phyloP scores from a whole-genome alignment of 2,888 invertebrate genomes.

The Lagria hirta region DNA sequence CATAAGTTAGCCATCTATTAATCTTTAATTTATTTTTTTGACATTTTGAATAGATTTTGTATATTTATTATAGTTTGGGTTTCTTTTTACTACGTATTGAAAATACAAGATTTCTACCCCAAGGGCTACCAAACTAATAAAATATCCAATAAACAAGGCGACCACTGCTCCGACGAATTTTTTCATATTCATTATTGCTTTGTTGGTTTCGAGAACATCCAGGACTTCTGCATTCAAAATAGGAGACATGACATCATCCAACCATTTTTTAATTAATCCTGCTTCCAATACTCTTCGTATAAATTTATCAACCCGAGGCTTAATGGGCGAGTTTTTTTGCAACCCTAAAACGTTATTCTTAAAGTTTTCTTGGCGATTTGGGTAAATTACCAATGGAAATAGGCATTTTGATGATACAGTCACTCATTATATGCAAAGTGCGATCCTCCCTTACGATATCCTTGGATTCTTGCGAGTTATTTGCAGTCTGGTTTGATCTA shows the following conservation, averaged over 20 bases:
- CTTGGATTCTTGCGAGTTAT: constrained; percentile 23
- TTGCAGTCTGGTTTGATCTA: constrained; percentile 28
- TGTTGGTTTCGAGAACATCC: constrained; percentile 56
- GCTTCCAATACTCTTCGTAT: constrained; percentile 71
- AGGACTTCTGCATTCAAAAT: constrained; percentile 59
- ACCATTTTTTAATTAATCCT: constrained; percentile 78
- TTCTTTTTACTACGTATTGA: constrained; percentile 63
- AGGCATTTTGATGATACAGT: constrained; percentile 79
- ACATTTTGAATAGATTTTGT: constrained; percentile 39
- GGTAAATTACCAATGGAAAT: constrained; percentile 61
- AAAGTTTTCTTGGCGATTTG: neutral
- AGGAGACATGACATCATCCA: constrained; percentile 70
- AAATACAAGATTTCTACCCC: constrained; percentile 68
- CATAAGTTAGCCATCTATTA: too few relatives aligned
- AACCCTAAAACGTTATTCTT: constrained; percentile 58
- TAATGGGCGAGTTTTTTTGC: constrained; percentile 79
- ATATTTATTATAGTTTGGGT: constrained; percentile 74
- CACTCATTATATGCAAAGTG: constrained; percentile 79
- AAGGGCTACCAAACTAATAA: constrained; percentile 60
- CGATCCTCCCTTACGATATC: constrained; percentile 35
- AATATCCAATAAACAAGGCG: constrained; percentile 70
- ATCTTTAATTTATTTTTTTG: constrained; percentile 11
- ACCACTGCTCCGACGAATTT: constrained; percentile 79
- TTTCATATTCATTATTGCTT: constrained; percentile 74
- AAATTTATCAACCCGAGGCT: constrained; percentile 66